Conservation (phyloP, 2,797 vertebrate genomes). For the Aselliscus stoliczkanus region DNA sequence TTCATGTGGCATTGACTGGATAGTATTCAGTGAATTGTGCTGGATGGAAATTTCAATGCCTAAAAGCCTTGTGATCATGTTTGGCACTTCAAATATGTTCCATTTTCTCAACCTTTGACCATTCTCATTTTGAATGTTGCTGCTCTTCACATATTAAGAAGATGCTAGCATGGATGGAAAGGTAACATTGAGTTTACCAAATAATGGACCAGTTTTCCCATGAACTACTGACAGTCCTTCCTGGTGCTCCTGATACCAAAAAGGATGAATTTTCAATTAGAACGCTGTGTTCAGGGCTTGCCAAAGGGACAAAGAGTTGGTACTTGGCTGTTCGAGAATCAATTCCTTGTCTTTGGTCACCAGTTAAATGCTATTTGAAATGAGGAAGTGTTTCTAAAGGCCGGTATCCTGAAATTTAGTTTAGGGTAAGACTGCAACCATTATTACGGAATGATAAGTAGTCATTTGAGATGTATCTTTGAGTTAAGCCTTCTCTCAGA, state of each 20-base stretch:
- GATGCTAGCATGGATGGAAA: neutral
- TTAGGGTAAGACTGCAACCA: neutral
- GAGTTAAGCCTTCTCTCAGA: neutral
- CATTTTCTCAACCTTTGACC: neutral
- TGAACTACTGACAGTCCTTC: neutral
- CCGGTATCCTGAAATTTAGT: neutral
- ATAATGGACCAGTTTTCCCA: neutral
- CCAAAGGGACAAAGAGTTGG: neutral
- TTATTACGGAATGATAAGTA: neutral
- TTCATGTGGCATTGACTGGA: neutral
- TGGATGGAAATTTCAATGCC: neutral
- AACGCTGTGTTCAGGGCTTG: neutral
- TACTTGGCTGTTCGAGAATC: neutral
- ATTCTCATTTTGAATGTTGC: neutral
- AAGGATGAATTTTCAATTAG: neutral
- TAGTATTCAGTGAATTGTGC: conserved; percentile 39
- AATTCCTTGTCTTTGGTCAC: neutral
- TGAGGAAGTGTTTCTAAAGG: neutral
- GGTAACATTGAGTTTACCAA: neutral
- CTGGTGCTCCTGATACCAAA: neutral
- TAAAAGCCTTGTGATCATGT: neutral
- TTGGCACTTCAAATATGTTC: neutral
- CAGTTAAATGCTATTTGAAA: neutral
- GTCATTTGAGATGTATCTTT: neutral
- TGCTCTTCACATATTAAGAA: neutral